phyloP scores from a whole-genome alignment of 2,113 vertebrate genomes.

The Bettongia penicillata region DNA sequence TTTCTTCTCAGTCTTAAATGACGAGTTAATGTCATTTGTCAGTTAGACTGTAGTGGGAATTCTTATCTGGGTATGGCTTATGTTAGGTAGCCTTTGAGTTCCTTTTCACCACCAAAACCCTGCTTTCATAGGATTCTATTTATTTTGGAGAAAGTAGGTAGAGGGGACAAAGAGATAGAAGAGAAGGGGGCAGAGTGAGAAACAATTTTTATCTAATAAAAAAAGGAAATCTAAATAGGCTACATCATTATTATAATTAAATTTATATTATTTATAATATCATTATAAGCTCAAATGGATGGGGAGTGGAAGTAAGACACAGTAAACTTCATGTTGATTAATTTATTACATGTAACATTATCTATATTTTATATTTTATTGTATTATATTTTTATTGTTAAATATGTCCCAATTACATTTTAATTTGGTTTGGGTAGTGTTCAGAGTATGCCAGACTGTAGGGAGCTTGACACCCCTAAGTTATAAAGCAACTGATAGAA shows the following conservation, averaged over 20 bases:
- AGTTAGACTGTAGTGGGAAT: background rate
- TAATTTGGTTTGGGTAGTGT: background rate
- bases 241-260: background rate
- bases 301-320: background rate
- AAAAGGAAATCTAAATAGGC: background rate
- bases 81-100: background rate
- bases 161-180: background rate
- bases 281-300: background rate
- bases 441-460: background rate
- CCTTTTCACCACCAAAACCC: background rate
- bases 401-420: background rate
- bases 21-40: background rate
- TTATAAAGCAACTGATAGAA: background rate
- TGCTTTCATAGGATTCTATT: background rate
- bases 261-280: too few species aligned
- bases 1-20: background rate
- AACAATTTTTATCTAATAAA: background rate
- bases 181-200: background rate
- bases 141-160: background rate
- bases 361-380: background rate
- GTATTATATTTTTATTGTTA: background rate
- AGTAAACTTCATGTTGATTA: background rate
- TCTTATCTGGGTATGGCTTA: background rate
- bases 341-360: background rate
- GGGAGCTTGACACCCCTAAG: too few species aligned